These are phyloP conservation scores for Macrosteles quadrilineatus DNA, from an alignment of 1,140 invertebrate genomes.

Conservation along the genomic window DNA sequence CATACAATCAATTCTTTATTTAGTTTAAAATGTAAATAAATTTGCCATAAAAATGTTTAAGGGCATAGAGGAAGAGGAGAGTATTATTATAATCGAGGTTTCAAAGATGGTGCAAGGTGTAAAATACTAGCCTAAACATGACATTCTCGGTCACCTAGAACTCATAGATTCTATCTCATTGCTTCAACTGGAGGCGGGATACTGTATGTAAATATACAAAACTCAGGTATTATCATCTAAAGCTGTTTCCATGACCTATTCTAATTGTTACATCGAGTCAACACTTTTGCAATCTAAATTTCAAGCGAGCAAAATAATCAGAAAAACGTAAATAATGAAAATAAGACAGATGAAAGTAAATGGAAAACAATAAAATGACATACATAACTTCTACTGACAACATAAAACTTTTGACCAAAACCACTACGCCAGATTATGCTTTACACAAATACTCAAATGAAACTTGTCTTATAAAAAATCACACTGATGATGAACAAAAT, in stretches of 20 bases:
- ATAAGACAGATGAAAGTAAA: constrained; percentile 24
- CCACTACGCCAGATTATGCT: too few species aligned
- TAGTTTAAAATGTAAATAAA: constrained; percentile 11
- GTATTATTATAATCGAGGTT: constrained; percentile 18
- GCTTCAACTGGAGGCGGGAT: too few species aligned
- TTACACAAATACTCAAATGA: too few species aligned
- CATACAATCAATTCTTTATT: too few species aligned
- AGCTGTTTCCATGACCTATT: too few species aligned
- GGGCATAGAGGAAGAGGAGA: not conserved
- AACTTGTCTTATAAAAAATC: too few species aligned
- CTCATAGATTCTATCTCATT: too few species aligned
- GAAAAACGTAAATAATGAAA: constrained; percentile 3
- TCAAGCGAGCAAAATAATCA: constrained; percentile 32
- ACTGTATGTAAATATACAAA: too few species aligned
- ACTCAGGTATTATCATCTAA: too few species aligned
- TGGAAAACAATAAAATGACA: constrained; percentile 13
- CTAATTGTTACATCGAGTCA: constrained; percentile 13
- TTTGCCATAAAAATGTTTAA: not conserved
- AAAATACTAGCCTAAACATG: too few species aligned
- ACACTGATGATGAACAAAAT: constrained; percentile 16
- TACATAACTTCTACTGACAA: constrained; percentile 19
- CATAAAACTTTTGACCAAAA: too few species aligned
- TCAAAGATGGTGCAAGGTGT: constrained; percentile 7
- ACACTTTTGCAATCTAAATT: constrained; percentile 10
- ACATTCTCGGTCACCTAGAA: too few species aligned